phyloP scores from a whole-genome alignment of 2,113 vertebrate genomes.

The Lanius collurio region DNA sequence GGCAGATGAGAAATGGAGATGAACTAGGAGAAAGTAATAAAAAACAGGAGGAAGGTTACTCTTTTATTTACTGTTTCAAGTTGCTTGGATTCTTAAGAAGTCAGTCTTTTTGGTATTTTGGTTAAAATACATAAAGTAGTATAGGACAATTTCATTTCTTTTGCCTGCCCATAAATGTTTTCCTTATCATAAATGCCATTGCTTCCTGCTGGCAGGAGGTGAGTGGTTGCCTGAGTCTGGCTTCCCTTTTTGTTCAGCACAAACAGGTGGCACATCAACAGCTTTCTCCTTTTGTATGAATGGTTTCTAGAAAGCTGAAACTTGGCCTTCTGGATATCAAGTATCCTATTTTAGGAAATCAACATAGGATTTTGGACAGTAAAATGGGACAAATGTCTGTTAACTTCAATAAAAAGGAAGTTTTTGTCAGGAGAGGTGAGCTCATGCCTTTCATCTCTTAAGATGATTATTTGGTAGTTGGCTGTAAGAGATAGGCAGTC shows the following conservation, averaged over 20 bases:
- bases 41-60: background rate
- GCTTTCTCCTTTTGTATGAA: background rate
- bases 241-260: background rate
- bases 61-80: background rate
- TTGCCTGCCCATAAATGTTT: background rate
- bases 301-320: background rate
- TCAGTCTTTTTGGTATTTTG: background rate
- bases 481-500: background rate
- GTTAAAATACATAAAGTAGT: background rate
- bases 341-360: background rate
- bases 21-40: background rate
- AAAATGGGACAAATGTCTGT: background rate
- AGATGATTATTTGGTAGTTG: background rate
- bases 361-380: background rate
- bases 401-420: background rate
- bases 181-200: background rate
- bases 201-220: background rate
- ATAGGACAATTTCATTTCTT: background rate
- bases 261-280: background rate
- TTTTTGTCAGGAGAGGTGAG: background rate
- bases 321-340: background rate
- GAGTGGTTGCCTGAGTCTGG: background rate
- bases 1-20: background rate
- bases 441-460: background rate
- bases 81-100: background rate